Evolutionary conservation across 2,888 invertebrate species (phyloP).

Genomic region (Tipula vernalis): DNA sequence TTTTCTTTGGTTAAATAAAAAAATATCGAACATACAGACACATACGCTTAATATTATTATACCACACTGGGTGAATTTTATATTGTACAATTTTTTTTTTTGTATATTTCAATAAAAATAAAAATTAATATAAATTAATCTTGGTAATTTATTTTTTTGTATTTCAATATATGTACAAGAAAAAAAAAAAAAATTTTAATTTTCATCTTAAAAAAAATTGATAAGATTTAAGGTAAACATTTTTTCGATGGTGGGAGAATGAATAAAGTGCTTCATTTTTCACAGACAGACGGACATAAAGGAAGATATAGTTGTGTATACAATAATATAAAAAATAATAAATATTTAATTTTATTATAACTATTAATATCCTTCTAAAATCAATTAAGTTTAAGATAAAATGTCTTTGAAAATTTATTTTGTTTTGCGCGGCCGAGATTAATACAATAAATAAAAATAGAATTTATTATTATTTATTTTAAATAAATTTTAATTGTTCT

Average conservation of each 20-base stretch:
- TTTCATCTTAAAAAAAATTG: neutral
- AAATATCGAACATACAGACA: neutral
- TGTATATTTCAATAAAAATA: neutral
- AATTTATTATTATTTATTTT: neutral
- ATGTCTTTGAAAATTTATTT: neutral
- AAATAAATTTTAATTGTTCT: neutral
- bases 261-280: neutral
- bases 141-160: neutral
- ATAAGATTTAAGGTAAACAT: neutral
- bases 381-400: constrained; percentile 4
- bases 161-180: neutral
- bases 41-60: neutral
- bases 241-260: neutral
- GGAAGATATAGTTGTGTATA: neutral
- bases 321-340: neutral
- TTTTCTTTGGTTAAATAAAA: neutral
- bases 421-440: neutral
- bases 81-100: neutral
- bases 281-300: neutral
- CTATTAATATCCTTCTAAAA: constrained; percentile 4
- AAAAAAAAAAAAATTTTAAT: neutral
- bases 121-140: constrained; percentile 4
- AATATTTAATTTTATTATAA: neutral
- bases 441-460: neutral
- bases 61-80: neutral